A percentile compares a stretch with the other conserved stretches of the same genome.
Conservation (phyloP, 92 coral and sea anemone genomes). For the Micromussa lordhowensis region DNA sequence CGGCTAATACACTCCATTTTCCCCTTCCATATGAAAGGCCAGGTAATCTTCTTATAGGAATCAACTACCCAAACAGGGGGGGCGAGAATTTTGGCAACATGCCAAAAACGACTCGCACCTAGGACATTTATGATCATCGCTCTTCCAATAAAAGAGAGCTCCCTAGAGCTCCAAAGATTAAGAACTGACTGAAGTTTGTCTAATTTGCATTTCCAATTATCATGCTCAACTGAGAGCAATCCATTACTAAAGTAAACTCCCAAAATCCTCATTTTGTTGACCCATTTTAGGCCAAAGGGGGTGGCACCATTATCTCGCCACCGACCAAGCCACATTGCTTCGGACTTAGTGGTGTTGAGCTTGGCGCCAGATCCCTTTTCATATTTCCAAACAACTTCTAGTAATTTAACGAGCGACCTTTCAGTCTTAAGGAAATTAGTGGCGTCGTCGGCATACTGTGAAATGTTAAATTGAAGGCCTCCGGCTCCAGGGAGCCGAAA, state of each 20-base stretch:
- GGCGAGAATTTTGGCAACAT: too few species aligned
- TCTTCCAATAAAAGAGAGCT: neutral
- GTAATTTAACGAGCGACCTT: too few species aligned
- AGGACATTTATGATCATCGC: too few species aligned
- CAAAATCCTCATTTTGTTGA: neutral
- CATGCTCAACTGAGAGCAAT: too few species aligned
- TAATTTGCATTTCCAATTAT: constrained; percentile 6
- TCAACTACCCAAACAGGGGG: too few species aligned
- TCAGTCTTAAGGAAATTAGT: neutral
- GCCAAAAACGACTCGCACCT: too few species aligned
- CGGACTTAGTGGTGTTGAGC: neutral
- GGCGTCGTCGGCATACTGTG: neutral
- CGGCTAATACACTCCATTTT: constrained; percentile 37
- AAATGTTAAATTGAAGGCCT: neutral
- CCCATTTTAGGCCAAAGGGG: constrained; percentile 4
- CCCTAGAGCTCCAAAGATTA: constrained; percentile 3
- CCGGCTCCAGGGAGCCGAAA: neutral
- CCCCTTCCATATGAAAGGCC: too few species aligned
- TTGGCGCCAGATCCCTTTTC: neutral
- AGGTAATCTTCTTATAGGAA: neutral
- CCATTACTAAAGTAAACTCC: neutral
- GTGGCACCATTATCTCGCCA: neutral
- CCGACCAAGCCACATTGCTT: constrained; percentile 4
- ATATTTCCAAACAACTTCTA: neutral
- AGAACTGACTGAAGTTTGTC: constrained; percentile 12